Percentiles rank a stretch among this genome's conserved stretches.
These are phyloP conservation scores for Calameuta idolon DNA, from an alignment of 2,888 invertebrate genomes.

Conservation along the genomic window DNA sequence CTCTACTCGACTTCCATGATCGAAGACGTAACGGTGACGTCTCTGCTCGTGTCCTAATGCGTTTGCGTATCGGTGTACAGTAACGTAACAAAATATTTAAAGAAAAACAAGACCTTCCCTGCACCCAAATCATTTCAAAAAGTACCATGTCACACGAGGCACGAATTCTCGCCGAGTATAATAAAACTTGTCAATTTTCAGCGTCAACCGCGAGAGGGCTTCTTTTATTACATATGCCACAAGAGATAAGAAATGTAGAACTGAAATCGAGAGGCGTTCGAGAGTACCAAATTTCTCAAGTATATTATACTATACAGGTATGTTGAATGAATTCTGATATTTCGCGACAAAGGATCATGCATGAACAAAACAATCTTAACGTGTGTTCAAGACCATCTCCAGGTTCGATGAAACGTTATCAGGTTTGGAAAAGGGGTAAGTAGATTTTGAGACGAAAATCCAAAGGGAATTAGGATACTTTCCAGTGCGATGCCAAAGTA, in stretches of 20 bases:
- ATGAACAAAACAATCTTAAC: constrained; percentile 15
- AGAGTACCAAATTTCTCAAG: no score
- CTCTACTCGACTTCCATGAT: not conserved
- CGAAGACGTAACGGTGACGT: not conserved
- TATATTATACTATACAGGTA: no score
- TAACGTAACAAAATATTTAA: not conserved
- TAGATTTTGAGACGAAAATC: constrained; percentile 26
- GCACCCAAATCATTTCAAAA: no score
- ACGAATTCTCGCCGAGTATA: not conserved
- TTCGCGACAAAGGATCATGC: not conserved
- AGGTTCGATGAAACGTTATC: constrained; percentile 9
- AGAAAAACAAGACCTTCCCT: not conserved
- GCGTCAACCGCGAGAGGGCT: not conserved
- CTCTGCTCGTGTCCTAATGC: not conserved
- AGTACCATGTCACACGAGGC: no score
- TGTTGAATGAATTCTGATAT: not conserved
- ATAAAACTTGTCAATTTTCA: not conserved
- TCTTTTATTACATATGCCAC: not conserved
- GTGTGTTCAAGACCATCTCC: constrained; percentile 15
- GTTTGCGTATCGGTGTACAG: not conserved
- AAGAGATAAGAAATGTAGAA: not conserved
- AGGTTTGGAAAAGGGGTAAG: constrained; percentile 8
- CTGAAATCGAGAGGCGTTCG: no score
- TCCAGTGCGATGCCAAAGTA: not conserved
- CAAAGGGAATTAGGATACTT: not conserved